Evolutionary conservation across 2,113 vertebrate species (phyloP).

Genomic region (Lepidiolamprologus cunningtoni): DNA sequence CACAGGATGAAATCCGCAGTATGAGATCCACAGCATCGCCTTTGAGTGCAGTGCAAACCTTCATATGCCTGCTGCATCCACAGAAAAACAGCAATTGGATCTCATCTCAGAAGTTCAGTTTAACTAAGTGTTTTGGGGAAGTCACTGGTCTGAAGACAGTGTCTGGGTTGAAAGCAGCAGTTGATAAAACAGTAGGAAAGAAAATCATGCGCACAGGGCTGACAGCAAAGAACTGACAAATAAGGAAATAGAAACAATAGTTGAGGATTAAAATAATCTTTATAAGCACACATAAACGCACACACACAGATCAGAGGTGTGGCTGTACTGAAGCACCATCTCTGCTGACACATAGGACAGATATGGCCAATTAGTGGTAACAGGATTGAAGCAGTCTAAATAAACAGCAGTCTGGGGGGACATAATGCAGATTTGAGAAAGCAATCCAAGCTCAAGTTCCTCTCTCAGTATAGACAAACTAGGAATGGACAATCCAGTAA

Average conservation of each 20-base stretch:
- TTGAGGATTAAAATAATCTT: not conserved
- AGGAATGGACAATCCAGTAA: not conserved
- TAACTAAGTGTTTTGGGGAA: not conserved
- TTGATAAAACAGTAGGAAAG: not conserved
- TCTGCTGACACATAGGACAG: not conserved
- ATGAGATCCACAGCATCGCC: not conserved
- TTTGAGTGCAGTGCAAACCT: not conserved
- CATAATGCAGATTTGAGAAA: not conserved
- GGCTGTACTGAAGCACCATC: not conserved
- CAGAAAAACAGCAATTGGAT: not conserved
- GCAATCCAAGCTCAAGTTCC: accelerated
- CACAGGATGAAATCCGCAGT: not conserved
- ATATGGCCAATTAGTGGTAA: not conserved
- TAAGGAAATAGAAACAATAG: not conserved
- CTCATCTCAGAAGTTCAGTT: not conserved
- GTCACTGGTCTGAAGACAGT: not conserved
- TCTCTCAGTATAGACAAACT: not conserved
- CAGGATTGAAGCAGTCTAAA: not conserved
- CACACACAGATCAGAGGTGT: not conserved
- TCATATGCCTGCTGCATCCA: not conserved
- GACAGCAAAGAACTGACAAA: not conserved
- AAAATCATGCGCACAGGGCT: not conserved
- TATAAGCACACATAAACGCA: not conserved
- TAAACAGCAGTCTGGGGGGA: not conserved
- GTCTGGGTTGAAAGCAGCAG: not conserved